A percentile compares a stretch with the other conserved stretches of the same genome.
Evolutionary conservation across 2,888 invertebrate genomes (phyloP).

Genomic region (Chelonus formosanus): DNA sequence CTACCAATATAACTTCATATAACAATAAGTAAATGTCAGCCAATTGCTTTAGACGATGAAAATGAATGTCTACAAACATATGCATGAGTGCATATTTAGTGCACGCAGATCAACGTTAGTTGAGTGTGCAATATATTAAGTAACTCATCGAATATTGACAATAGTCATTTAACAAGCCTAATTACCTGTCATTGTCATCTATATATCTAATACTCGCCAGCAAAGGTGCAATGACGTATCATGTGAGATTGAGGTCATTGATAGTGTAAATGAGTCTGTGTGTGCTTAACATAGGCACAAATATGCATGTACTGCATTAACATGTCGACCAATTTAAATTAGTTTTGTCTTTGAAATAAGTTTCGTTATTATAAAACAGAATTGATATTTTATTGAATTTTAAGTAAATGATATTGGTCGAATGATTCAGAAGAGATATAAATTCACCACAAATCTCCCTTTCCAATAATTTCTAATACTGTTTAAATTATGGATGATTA

Average conservation of each 20-base stretch:
- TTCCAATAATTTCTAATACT: neutral
- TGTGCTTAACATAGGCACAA: neutral
- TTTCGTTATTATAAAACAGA: no score
- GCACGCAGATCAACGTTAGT: no score
- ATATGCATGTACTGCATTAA: neutral
- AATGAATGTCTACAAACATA: no score
- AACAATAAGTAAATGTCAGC: no score
- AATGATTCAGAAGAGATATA: no score
- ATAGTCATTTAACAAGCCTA: constrained; percentile 19
- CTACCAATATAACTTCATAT: no score
- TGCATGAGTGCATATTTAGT: no score
- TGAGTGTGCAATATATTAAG: constrained; percentile 30
- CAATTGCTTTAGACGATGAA: no score
- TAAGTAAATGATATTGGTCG: no score
- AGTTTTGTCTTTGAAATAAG: neutral
- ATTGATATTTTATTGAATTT: no score
- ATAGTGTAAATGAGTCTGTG: constrained; percentile 6
- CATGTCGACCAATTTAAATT: no score
- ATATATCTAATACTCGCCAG: neutral
- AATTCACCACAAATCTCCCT: neutral
- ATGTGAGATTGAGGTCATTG: neutral
- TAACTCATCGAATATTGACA: constrained; percentile 23
- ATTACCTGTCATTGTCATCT: constrained; percentile 20
- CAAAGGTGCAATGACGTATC: constrained; percentile 11
- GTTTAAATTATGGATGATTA: constrained; percentile 12